Conservation (phyloP, 2,113 vertebrate genomes). For the Larimichthys crocea region DNA sequence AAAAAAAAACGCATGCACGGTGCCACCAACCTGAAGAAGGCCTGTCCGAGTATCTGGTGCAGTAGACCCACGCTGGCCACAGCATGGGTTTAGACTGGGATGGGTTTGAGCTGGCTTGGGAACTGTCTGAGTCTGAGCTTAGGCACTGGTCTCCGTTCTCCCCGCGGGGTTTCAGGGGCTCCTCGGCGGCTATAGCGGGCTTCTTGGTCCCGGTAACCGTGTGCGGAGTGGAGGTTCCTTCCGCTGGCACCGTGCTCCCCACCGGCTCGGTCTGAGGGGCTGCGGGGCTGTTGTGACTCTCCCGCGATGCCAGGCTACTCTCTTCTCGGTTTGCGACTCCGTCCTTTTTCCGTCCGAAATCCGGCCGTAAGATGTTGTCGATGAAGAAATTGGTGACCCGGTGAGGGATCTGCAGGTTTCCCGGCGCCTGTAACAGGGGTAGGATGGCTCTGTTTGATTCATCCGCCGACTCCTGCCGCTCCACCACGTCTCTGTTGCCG, state of each 20-base stretch:
- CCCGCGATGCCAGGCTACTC: slow-evolving; percentile 73
- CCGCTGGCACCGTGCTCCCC: slow-evolving; percentile 84
- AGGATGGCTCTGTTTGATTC: slow-evolving; percentile 87
- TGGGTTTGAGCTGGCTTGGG: slow-evolving; percentile 90
- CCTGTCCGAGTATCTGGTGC: slow-evolving; percentile 97
- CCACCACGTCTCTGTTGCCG: slow-evolving; percentile 85
- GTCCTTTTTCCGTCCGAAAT: slow-evolving; percentile 93
- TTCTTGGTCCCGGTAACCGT: slow-evolving; percentile 86
- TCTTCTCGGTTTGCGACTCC: slow-evolving; percentile 78
- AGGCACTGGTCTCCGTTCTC: slow-evolving; percentile 91
- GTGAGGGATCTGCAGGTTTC: slow-evolving; percentile 89
- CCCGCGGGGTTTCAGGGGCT: slow-evolving; percentile 86
- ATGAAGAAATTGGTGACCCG: slow-evolving; percentile 98
- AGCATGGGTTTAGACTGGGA: slow-evolving; percentile 89
- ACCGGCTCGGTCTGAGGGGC: slow-evolving; percentile 82
- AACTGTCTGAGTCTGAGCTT: slow-evolving; percentile 97
- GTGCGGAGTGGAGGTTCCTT: slow-evolving; percentile 88
- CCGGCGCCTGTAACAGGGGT: slow-evolving; percentile 87
- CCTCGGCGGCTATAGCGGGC: slow-evolving; percentile 85
- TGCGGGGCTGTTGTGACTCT: slow-evolving; percentile 82
- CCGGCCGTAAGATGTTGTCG: slow-evolving; percentile 95
- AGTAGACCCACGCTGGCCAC: slow-evolving; percentile 99
- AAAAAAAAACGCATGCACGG: slow-evolving; percentile 24
- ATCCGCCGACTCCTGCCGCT: slow-evolving; percentile 85
- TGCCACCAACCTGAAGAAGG: slow-evolving; percentile 94